Conservation (phyloP, 2,797 vertebrate genomes). For the Pachyuromys duprasi region DNA sequence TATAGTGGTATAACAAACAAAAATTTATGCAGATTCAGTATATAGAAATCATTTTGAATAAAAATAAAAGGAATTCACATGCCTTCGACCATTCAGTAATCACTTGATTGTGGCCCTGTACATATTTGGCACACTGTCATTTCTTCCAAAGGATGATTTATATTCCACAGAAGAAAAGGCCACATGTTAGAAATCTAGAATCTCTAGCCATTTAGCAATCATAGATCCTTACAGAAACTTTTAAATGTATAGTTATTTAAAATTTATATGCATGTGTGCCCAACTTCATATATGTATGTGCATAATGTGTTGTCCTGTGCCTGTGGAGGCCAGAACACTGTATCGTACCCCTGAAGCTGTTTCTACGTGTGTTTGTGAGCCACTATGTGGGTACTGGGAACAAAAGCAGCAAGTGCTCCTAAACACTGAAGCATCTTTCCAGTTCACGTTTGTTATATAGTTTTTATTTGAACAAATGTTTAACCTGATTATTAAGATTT, state of each 20-base stretch:
- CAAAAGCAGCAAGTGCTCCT: neutral
- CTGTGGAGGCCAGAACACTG: too few species aligned
- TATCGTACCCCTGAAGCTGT: neutral
- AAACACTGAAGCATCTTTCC: neutral
- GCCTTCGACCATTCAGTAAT: neutral
- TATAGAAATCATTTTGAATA: neutral
- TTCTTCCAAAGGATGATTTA: neutral
- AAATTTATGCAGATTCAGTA: neutral
- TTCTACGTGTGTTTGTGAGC: neutral
- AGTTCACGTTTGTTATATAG: too few species aligned
- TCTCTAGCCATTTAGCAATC: neutral
- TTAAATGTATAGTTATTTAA: neutral
- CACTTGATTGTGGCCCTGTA: neutral
- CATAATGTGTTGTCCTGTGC: neutral
- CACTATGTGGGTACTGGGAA: too few species aligned
- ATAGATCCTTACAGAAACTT: neutral
- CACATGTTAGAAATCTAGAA: neutral
- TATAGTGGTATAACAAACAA: neutral
- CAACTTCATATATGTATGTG: neutral
- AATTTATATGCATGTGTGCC: too few species aligned
- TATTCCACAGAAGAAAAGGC: fast-evolving
- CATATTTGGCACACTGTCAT: neutral
- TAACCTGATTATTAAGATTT: neutral
- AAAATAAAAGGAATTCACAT: neutral
- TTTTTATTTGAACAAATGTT: neutral